Conservation (phyloP, 37 sponge, comb jelly and placozoan genomes). For the Hormiphora californensis region DNA sequence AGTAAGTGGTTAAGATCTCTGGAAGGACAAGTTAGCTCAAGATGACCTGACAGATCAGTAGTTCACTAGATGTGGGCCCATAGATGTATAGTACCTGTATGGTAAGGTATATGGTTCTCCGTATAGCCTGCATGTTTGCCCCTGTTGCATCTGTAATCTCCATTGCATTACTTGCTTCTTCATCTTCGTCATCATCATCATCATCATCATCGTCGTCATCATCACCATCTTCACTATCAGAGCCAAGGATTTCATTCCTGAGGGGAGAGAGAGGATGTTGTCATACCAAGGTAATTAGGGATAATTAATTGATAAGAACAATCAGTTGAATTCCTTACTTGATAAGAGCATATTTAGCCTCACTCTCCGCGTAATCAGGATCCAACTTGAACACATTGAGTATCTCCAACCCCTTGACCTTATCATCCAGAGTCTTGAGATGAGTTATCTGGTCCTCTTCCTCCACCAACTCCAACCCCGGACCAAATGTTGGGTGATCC, state of each 20-base stretch:
- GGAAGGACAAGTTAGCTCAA: no score
- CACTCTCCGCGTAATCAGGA: constrained; percentile 73
- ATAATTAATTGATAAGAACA: no score
- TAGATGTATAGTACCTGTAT: constrained; percentile 55
- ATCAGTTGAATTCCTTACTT: constrained; percentile 49
- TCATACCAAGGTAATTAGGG: background rate
- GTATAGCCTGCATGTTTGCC: constrained; percentile 61
- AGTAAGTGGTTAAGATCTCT: no score
- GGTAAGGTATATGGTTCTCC: constrained; percentile 91
- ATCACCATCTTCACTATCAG: constrained; percentile 49
- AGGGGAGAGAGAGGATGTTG: background rate
- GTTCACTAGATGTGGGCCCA: background rate
- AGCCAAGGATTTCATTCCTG: constrained; percentile 66
- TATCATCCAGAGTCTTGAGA: constrained; percentile 77
- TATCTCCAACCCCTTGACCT: constrained; percentile 62
- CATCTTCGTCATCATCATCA: constrained; percentile 52
- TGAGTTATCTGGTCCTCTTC: constrained; percentile 97
- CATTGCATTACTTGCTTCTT: constrained; percentile 47
- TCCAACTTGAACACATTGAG: constrained; percentile 90
- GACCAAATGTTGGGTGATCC: constrained; percentile 75
- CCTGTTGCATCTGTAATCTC: constrained; percentile 79
- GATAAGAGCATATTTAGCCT: constrained; percentile 73
- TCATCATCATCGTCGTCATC: constrained; percentile 61
- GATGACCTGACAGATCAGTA: background rate
- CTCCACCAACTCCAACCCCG: constrained; percentile 83